Evolutionary conservation across 2,113 vertebrate genomes (phyloP).

Genomic region (Hippocampus zosterae): DNA sequence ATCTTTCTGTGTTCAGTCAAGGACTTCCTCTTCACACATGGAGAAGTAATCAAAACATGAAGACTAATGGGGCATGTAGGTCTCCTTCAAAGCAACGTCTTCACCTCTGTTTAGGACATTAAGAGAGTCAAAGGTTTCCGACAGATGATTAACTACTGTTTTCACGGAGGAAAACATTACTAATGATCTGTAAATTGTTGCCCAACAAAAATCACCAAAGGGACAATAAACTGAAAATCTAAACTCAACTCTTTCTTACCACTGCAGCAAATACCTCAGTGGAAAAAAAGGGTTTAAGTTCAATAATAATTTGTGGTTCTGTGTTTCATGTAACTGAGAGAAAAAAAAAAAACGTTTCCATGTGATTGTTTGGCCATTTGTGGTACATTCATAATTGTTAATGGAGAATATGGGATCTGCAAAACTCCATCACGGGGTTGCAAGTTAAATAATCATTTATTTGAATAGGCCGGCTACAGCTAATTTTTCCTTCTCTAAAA

Average conservation of each 20-base stretch:
- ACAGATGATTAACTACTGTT: conserved; percentile 66
- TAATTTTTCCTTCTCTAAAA: background rate
- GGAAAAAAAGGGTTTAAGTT: background rate
- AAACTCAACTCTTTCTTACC: conserved; percentile 47
- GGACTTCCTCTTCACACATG: conserved; percentile 59
- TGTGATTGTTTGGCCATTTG: conserved; percentile 10
- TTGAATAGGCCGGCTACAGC: background rate
- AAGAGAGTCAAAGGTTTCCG: conserved; percentile 46
- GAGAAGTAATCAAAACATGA: conserved; percentile 60
- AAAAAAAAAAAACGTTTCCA: background rate
- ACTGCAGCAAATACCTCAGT: conserved; percentile 35
- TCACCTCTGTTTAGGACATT: conserved; percentile 69
- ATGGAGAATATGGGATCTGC: background rate
- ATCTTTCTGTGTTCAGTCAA: conserved; percentile 38
- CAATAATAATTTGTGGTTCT: background rate
- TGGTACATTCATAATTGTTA: background rate
- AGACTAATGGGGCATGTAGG: conserved; percentile 53
- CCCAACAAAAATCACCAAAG: conserved; percentile 42
- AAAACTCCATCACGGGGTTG: background rate
- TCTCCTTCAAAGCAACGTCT: conserved; percentile 57
- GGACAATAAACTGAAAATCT: conserved; percentile 44
- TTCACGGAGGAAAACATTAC: conserved; percentile 56
- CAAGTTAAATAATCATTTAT: background rate
- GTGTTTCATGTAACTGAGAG: background rate
- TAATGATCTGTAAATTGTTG: conserved; percentile 57